These are phyloP conservation scores for Orchesella cincta DNA, from an alignment of 1,140 invertebrate species.

Conservation along the genomic window DNA sequence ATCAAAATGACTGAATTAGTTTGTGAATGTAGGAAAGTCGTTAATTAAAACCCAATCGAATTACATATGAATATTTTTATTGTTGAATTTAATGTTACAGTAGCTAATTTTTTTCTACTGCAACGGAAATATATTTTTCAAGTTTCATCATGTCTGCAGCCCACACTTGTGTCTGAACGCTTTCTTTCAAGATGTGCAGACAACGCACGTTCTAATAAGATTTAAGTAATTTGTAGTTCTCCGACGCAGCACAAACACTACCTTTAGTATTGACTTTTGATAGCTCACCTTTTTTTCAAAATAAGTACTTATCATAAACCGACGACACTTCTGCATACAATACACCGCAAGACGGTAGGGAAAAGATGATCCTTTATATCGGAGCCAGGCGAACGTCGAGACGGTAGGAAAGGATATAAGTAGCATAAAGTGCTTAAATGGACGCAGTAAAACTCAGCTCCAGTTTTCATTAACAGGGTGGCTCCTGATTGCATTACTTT, in stretches of 20 bases:
- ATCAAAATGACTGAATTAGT: too few relatives aligned
- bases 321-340: not conserved
- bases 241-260: not conserved
- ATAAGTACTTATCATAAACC: not conserved
- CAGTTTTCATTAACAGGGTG: not conserved
- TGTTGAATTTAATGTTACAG: not conserved
- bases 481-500: not conserved
- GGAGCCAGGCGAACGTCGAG: slow-evolving; percentile 5
- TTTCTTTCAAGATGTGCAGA: too few relatives aligned
- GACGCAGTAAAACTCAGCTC: not conserved
- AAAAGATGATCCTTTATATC: not conserved
- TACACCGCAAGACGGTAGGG: not conserved
- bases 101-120: not conserved
- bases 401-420: not conserved
- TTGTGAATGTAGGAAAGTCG: too few relatives aligned
- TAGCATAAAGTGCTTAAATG: not conserved
- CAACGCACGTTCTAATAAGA: too few relatives aligned
- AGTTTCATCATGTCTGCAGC: too few relatives aligned
- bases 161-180: too few relatives aligned
- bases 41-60: too few relatives aligned
- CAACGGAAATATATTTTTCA: too few relatives aligned
- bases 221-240: not conserved
- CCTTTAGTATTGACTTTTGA: not conserved
- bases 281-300: slow-evolving; percentile 1
- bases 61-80: too few relatives aligned